Conservation (phyloP, 2,888 invertebrate genomes). For the Lapara coniferarum region DNA sequence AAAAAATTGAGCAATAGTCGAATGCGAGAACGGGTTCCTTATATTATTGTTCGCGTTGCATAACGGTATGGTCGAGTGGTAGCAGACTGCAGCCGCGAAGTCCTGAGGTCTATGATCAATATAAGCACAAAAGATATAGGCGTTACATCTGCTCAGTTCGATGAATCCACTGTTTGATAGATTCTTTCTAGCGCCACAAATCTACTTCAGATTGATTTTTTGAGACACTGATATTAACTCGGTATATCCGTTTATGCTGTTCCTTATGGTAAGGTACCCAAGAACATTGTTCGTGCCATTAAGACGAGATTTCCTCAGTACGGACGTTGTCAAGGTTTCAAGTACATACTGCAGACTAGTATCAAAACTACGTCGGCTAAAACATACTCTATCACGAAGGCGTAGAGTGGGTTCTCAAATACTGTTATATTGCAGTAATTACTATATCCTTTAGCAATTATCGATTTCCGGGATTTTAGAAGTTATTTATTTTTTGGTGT, state of each 20-base stretch:
- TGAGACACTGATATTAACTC: no score
- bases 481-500: neutral
- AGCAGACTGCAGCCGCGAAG: neutral
- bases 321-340: constrained; percentile 27
- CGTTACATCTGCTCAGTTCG: no score
- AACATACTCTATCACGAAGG: neutral
- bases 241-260: neutral
- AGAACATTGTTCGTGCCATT: constrained; percentile 6
- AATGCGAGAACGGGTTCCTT: constrained; percentile 24
- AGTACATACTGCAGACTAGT: constrained; percentile 18
- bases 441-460: constrained; percentile 15
- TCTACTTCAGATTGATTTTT: no score
- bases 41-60: constrained; percentile 10
- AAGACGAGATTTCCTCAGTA: constrained; percentile 28
- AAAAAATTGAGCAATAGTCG: constrained; percentile 28
- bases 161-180: no score
- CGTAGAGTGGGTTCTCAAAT: neutral
- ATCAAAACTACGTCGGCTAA: neutral
- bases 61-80: neutral
- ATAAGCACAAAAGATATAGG: neutral
- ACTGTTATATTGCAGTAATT: neutral
- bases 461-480: constrained; percentile 14
- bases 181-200: no score
- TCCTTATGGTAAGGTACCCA: constrained; percentile 21
- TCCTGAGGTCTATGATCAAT: neutral